Evolutionary conservation across 1,140 invertebrate genomes (phyloP), one percentile per base, ranked within the genome.

Genomic region (Ceratoteleas bidentatus): DNA sequence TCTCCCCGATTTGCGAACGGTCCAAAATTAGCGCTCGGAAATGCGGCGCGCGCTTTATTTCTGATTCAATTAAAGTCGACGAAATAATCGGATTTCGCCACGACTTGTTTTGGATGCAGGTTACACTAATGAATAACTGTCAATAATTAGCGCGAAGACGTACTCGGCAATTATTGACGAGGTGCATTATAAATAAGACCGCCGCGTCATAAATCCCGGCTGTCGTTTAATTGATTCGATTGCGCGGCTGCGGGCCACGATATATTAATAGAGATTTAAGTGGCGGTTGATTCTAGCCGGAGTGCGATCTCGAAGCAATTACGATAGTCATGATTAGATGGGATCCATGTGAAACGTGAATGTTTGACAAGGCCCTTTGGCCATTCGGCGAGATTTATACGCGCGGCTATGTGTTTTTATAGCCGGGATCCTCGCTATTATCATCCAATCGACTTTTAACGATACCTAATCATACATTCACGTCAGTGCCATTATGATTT

Each of bases 301-400:
- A 80, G 70, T 81, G 78, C 70, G 70, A 81, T 75, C 72, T 81
- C 72, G 36, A 75, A 75, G 65, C 78, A 81, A 81, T 81, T 81
- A 81, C 53, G 58, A 75, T 74, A 68, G 65, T 81, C 72, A 65
- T 47, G 72, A 74, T 69, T 73, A 73, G 77, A 45, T 69, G 57
- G 64, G 53, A 69, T 68, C 60, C 49, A 70, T 65, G 34, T 54
- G 54, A 16, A 69, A 57, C 77, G 50, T 47, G 76, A 72, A 72
- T 61, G 61, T 72, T 68, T 69, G 45, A 74, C 50, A 49, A 56
- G 49, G 38, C 61, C 52, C 49, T 11, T 80, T 62, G 69, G 64
- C 77, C 43, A 80, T 73, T 68, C 57, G 65, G 40, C 54, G 16
- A 38, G 47, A 78, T 78, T 65, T 65, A 77, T 58, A 57, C 32